Evolutionary conservation across 2,888 invertebrate genomes (phyloP).

Genomic region (Taenaris catops): DNA sequence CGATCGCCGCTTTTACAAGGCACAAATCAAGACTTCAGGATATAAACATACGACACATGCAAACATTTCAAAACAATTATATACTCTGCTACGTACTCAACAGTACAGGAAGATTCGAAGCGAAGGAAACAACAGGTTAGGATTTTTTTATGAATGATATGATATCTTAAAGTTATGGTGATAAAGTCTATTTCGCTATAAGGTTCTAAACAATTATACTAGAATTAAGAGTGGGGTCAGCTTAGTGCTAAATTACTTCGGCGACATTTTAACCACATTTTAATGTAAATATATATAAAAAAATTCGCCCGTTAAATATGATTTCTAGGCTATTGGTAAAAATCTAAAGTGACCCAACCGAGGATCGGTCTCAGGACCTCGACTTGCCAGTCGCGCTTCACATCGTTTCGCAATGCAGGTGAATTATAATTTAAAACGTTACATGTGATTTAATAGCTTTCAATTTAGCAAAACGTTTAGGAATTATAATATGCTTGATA

Average conservation of each 20-base stretch:
- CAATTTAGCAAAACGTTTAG: no score
- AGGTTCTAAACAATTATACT: slow-evolving; percentile 16
- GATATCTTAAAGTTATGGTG: slow-evolving; percentile 23
- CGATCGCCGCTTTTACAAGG: slow-evolving; percentile 56
- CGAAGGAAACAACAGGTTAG: slow-evolving; percentile 32
- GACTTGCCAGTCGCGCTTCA: no score
- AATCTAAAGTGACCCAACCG: no score
- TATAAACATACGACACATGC: slow-evolving; percentile 30
- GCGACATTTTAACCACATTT: slow-evolving; percentile 20
- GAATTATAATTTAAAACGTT: no score
- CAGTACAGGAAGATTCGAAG: slow-evolving; percentile 31
- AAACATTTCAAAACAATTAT: slow-evolving; percentile 29
- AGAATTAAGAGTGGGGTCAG: slow-evolving; percentile 28
- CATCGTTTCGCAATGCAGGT: no score
- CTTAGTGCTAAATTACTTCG: slow-evolving; percentile 25
- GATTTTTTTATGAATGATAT: slow-evolving; percentile 31
- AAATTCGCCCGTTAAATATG: no score
- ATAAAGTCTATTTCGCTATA: slow-evolving; percentile 24
- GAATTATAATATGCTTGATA: no score
- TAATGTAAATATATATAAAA: background rate
- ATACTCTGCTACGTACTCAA: slow-evolving; percentile 29
- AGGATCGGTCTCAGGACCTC: no score
- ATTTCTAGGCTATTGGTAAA: no score
- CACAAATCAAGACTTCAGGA: slow-evolving; percentile 60
- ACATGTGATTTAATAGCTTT: no score